Evolutionary conservation across 2,797 vertebrate species (phyloP).

Genomic region (Anguilla marmorata): DNA sequence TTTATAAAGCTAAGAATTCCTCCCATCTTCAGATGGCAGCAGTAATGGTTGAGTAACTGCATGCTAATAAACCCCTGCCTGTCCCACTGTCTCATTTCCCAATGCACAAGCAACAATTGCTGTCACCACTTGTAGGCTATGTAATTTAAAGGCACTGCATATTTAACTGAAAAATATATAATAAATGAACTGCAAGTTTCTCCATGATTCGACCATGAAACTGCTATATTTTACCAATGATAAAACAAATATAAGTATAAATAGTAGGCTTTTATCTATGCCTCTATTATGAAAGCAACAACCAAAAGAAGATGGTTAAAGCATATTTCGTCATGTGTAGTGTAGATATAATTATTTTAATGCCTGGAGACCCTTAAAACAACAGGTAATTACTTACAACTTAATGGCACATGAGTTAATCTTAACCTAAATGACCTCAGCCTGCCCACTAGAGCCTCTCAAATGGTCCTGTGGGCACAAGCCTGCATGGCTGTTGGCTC

Average conservation of each 20-base stretch:
- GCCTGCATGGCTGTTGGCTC: slow-evolving; percentile 18
- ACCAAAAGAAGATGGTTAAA: background rate
- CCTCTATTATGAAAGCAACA: background rate
- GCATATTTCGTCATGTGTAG: background rate
- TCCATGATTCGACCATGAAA: too few species aligned
- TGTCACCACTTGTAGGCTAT: too few species aligned
- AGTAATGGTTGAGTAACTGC: too few species aligned
- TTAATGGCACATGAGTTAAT: slow-evolving; percentile 36
- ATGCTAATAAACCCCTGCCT: too few species aligned
- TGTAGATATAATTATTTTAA: slow-evolving; percentile 39
- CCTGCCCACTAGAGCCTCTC: slow-evolving; percentile 39
- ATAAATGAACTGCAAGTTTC: too few species aligned
- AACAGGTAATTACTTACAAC: slow-evolving; percentile 42
- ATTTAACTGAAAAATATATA: background rate
- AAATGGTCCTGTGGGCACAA: background rate
- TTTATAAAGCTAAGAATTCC: too few species aligned
- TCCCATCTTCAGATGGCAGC: too few species aligned
- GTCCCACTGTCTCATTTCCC: too few species aligned
- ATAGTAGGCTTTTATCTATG: background rate
- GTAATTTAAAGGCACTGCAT: background rate
- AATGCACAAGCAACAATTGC: too few species aligned
- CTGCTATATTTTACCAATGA: too few species aligned
- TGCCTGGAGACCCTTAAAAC: slow-evolving; percentile 34
- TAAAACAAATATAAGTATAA: too few species aligned
- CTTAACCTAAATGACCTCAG: slow-evolving; percentile 39